Conservation (phyloP, 2,888 invertebrate genomes). For the Yponomeuta cagnagella region DNA sequence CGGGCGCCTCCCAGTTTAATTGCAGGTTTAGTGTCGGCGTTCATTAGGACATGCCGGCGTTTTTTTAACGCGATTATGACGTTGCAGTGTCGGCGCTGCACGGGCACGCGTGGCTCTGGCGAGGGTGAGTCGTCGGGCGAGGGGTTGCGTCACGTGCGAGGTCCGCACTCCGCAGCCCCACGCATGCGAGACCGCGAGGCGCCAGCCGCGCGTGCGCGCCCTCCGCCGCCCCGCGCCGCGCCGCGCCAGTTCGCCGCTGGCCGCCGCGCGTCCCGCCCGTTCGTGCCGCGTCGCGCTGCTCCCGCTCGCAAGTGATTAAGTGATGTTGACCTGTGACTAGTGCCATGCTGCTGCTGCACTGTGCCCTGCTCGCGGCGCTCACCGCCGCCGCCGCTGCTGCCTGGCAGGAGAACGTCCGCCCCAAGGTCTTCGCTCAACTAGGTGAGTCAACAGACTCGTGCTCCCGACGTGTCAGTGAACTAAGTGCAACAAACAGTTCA, state of each 20-base stretch:
- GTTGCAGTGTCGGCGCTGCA: slow-evolving; percentile 56
- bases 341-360: slow-evolving; percentile 71
- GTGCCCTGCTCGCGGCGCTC: slow-evolving; percentile 71
- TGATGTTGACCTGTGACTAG: slow-evolving; percentile 73
- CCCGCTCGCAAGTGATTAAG: slow-evolving; percentile 64
- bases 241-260: slow-evolving; percentile 72
- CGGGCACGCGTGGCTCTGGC: slow-evolving; percentile 17
- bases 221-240: slow-evolving; percentile 45
- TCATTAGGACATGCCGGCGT: slow-evolving; percentile 70
- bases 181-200: slow-evolving; percentile 74
- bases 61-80: slow-evolving; percentile 73
- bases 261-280: slow-evolving; percentile 66
- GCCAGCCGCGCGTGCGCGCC: slow-evolving; percentile 63
- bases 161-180: slow-evolving; percentile 74
- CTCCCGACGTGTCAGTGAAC: slow-evolving; percentile 37
- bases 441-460: slow-evolving; percentile 78
- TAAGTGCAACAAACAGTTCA: slow-evolving; percentile 51
- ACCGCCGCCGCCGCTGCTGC: slow-evolving; percentile 77
- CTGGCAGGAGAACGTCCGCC: slow-evolving; percentile 94
- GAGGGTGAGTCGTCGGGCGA: slow-evolving; percentile 66
- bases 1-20: slow-evolving; percentile 52
- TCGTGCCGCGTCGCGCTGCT: slow-evolving; percentile 30
- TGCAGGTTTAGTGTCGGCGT: slow-evolving; percentile 66
- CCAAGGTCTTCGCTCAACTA: slow-evolving; percentile 94
- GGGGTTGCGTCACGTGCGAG: slow-evolving; percentile 75